phyloP scores from a whole-genome alignment of 2,888 invertebrate species.

The Campaea margaritaria region DNA sequence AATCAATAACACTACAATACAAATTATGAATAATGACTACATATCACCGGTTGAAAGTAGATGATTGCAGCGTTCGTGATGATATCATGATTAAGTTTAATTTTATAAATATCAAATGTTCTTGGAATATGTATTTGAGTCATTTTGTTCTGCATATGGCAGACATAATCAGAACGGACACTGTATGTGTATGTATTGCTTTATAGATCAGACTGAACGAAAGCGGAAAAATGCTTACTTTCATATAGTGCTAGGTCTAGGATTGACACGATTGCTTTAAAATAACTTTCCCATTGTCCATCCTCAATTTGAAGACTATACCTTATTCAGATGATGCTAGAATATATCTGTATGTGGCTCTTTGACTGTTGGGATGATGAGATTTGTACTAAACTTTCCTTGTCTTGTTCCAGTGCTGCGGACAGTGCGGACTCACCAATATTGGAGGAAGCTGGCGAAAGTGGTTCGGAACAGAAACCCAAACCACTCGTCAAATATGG shows the following conservation, averaged over 20 bases:
- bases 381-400: slow-evolving; percentile 12
- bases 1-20: slow-evolving; percentile 50
- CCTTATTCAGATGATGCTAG: no score
- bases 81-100: slow-evolving; percentile 22
- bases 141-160: slow-evolving; percentile 3
- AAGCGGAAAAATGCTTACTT: no score
- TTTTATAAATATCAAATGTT: slow-evolving; percentile 5
- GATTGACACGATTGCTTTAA: no score
- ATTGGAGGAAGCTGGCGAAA: slow-evolving; percentile 90
- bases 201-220: no score
- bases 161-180: no score
- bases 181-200: no score
- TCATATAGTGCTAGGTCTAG: no score
- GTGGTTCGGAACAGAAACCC: slow-evolving; percentile 91
- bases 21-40: slow-evolving; percentile 32
- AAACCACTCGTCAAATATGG: slow-evolving; percentile 94
- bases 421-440: slow-evolving; percentile 89
- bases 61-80: slow-evolving; percentile 43
- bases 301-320: no score
- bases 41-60: slow-evolving; percentile 58
- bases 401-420: slow-evolving; percentile 76
- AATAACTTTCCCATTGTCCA: no score
- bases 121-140: slow-evolving; percentile 11
- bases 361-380: no score
- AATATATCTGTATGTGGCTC: no score